Base-by-base conservation (phyloP, 2,797 vertebrate species). In the Basileuterus tristriatus region DNA sequence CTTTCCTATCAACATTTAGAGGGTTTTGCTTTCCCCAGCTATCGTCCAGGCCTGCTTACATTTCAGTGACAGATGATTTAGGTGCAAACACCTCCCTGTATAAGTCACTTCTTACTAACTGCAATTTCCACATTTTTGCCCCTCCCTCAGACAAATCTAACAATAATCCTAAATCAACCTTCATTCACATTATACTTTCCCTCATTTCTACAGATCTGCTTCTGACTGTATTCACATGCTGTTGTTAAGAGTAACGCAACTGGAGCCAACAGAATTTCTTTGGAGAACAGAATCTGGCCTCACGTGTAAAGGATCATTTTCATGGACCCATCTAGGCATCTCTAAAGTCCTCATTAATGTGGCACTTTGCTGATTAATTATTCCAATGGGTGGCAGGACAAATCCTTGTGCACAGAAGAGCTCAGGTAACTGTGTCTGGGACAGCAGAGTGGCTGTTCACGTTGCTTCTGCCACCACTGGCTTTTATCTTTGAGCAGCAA, bases 401-500 rank as follows among this genome's bases (percentile, higher is more conserved):
- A 90, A 82, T 47, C 77, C 70, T 62, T 9, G 27, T 12, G 47
- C 63, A 32, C 0, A 2, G 63, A 50, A 43, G 19, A 77, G 67
- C 64, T 49, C 83, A 84, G 52, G 39, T 77, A 39, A 63, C 6
- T 67, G 46, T 67, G 64, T 56, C 83, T 29, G 7, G 94, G 86
- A 76, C 83, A 94, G 93, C 39, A 70, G 23, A 5, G 59, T 8
- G 46, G 26, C 58, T 84, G 64, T 47, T 86, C 81, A 55, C n/a
- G 18, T 53, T 9, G 19, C 74, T 89, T 59, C 76, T 83, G 68
- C 78, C 89, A 49, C 74, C 60, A 3, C 49, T 44, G 41, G 6
- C 55, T 94, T 95, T 97, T 87, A 77, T 94, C 93, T 94, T 50
- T 60, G 70, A 90, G 76, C 70, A 96, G 56, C 86, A 92, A 91